Percentiles rank a stretch among this genome's conserved stretches.
Evolutionary conservation across 2,797 vertebrate genomes (phyloP).

Genomic region (Cetoscarus ocellatus): DNA sequence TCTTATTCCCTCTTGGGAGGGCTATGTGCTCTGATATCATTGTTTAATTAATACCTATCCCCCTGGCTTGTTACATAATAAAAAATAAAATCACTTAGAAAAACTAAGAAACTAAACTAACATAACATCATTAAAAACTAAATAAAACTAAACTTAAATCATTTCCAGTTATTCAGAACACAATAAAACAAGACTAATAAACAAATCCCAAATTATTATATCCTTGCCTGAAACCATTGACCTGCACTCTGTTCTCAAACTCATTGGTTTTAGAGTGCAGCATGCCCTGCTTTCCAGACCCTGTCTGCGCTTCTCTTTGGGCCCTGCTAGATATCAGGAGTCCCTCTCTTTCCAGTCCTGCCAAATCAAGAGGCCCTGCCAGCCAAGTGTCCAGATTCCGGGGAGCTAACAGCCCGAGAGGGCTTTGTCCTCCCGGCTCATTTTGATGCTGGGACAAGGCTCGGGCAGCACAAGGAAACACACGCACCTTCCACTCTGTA

Average conservation of each 20-base stretch:
- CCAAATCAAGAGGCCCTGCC: conserved; percentile 62
- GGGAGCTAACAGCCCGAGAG: conserved; percentile 75
- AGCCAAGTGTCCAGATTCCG: conserved; percentile 78
- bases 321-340: conserved; percentile 54
- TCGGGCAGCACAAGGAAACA: conserved; percentile 55
- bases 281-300: conserved; percentile 43
- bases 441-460: conserved; percentile 76
- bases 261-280: conserved; percentile 1
- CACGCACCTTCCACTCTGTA: conserved; percentile 54
- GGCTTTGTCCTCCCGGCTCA: conserved; percentile 75
- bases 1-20: too few species aligned
- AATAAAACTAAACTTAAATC: too few species aligned
- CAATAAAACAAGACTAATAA: too few species aligned
- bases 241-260: conserved; percentile 12
- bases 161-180: too few species aligned
- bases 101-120: too few species aligned
- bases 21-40: too few species aligned
- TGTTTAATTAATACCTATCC: too few species aligned
- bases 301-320: conserved; percentile 25
- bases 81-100: too few species aligned
- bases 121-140: too few species aligned
- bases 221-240: not conserved
- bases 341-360: conserved; percentile 53
- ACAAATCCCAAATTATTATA: not conserved
- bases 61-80: too few species aligned